Conservation (phyloP, 2,888 invertebrate genomes). For the Mycalesis mineus region DNA sequence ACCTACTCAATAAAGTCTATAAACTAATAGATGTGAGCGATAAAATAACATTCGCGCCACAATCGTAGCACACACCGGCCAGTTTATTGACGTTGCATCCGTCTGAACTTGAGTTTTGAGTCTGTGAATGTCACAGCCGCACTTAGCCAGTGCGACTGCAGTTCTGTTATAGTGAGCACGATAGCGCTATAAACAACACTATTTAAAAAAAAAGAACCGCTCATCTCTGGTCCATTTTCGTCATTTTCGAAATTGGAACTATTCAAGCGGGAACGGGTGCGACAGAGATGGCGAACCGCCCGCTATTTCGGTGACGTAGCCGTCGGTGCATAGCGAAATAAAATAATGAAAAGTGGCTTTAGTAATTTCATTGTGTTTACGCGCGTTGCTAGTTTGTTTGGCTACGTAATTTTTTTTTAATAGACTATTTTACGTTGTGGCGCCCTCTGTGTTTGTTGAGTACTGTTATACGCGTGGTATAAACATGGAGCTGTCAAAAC, state of each 20-base stretch:
- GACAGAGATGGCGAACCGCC: slow-evolving; percentile 61
- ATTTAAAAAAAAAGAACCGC: slow-evolving; percentile 42
- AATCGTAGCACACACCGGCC: slow-evolving; percentile 48
- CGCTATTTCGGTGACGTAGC: slow-evolving; percentile 65
- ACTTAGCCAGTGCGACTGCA: slow-evolving; percentile 55
- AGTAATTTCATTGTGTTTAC: slow-evolving; percentile 77
- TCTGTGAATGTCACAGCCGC: slow-evolving; percentile 72
- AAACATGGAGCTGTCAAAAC: slow-evolving; percentile 62
- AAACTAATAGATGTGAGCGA: slow-evolving; percentile 38
- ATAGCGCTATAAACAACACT: slow-evolving; percentile 35
- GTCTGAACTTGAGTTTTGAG: slow-evolving; percentile 70
- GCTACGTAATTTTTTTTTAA: slow-evolving; percentile 48
- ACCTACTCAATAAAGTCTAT: background rate
- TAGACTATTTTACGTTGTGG: slow-evolving; percentile 36
- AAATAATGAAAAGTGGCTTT: slow-evolving; percentile 76
- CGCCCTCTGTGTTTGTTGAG: slow-evolving; percentile 56
- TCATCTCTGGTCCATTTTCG: slow-evolving; percentile 43
- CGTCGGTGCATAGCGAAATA: slow-evolving; percentile 74
- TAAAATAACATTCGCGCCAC: slow-evolving; percentile 56
- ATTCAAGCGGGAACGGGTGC: slow-evolving; percentile 45
- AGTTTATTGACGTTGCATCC: slow-evolving; percentile 67
- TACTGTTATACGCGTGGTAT: slow-evolving; percentile 40
- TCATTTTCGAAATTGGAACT: slow-evolving; percentile 34
- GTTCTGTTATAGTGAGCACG: slow-evolving; percentile 63
- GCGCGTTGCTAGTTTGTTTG: slow-evolving; percentile 74